Conservation (phyloP, 2,888 invertebrate genomes). For the Dicyrtomina minuta region DNA sequence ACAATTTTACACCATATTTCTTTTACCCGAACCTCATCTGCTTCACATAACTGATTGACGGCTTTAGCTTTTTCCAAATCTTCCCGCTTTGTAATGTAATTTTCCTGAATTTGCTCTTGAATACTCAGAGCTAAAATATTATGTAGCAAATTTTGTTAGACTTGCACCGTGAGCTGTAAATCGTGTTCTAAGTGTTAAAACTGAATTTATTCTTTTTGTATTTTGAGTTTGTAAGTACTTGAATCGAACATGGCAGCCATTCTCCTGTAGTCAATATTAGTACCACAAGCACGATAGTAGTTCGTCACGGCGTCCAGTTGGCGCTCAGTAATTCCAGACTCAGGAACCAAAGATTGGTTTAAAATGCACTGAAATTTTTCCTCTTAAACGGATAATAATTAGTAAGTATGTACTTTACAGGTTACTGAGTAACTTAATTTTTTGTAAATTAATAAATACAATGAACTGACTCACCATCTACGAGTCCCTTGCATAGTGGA, state of each 20-base stretch:
- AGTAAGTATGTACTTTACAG: neutral
- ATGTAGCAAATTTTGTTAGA: neutral
- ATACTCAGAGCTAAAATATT: slow-evolving; percentile 44
- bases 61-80: slow-evolving; percentile 43
- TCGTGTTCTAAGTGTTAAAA: too few species aligned
- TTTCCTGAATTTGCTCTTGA: slow-evolving; percentile 52
- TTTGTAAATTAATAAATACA: slow-evolving; percentile 4
- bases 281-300: slow-evolving; percentile 51
- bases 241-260: slow-evolving; percentile 53
- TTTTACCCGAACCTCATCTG: slow-evolving; percentile 69
- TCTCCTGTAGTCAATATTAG: slow-evolving; percentile 51
- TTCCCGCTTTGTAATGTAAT: slow-evolving; percentile 48
- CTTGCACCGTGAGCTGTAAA: neutral
- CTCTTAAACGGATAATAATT: slow-evolving; percentile 36
- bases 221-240: slow-evolving; percentile 35
- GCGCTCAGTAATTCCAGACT: slow-evolving; percentile 50
- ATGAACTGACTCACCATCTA: slow-evolving; percentile 38
- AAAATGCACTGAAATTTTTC: slow-evolving; percentile 50
- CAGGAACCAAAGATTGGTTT: slow-evolving; percentile 50
- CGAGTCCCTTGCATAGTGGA: slow-evolving; percentile 48
- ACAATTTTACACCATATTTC: slow-evolving; percentile 72
- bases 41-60: slow-evolving; percentile 65
- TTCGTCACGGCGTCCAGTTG: slow-evolving; percentile 52
- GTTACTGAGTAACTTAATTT: too few species aligned
- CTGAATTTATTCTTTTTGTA: neutral